Conservation (phyloP, 2,888 invertebrate species). For the Polymixis lichenea region DNA sequence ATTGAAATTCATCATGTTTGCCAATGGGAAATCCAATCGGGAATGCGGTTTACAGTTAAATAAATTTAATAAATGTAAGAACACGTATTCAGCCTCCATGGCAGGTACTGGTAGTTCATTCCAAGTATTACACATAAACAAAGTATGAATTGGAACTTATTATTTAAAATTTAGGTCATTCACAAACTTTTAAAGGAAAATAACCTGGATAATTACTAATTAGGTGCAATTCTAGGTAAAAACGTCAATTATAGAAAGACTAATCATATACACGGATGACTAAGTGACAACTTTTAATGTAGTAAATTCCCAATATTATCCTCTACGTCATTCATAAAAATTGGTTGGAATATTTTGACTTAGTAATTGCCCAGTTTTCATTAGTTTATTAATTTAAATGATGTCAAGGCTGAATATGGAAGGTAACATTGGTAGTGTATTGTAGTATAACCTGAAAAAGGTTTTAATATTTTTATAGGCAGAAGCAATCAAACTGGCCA, state of each 20-base stretch:
- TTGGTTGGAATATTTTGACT: constrained; percentile 15
- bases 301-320: constrained; percentile 9
- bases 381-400: constrained; percentile 44
- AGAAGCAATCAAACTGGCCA: not conserved
- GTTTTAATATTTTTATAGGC: constrained; percentile 13
- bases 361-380: constrained; percentile 31
- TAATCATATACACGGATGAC: constrained; percentile 18
- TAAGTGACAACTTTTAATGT: not conserved
- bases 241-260: not conserved
- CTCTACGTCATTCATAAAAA: constrained; percentile 35
- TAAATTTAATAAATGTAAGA: not conserved
- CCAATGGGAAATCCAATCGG: not conserved
- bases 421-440: not conserved
- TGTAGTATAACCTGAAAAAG: constrained; percentile 5
- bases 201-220: not conserved
- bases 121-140: not conserved
- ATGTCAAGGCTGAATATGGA: constrained; percentile 51
- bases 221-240: constrained; percentile 23
- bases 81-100: not conserved
- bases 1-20: not conserved
- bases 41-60: not conserved
- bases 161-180: not conserved
- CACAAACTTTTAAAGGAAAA: not conserved
- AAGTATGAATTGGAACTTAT: not conserved
- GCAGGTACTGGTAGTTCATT: not conserved